Evolutionary conservation across 1,140 invertebrate species (phyloP).

Genomic region (Camponotus pennsylvanicus): DNA sequence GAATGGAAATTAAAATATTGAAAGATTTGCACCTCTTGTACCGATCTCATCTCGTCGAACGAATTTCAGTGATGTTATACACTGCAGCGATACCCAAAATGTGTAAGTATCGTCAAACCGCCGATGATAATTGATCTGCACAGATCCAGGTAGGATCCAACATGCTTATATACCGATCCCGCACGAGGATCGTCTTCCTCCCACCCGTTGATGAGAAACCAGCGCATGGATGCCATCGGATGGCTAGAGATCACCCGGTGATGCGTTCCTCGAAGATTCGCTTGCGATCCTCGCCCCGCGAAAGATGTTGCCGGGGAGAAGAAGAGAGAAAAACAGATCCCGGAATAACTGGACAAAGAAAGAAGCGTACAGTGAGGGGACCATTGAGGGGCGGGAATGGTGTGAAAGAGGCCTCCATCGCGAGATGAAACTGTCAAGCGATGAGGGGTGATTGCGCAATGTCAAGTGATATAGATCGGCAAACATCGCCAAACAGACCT

Average conservation of each 20-base stretch:
- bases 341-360: conserved; percentile 45
- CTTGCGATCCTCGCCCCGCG: conserved; percentile 31
- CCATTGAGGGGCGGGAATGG: conserved; percentile 9
- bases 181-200: conserved; percentile 77
- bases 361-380: neutral
- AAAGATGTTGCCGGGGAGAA: conserved; percentile 12
- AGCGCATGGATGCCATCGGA: conserved; percentile 49
- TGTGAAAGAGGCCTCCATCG: conserved; percentile 2
- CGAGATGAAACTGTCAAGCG: conserved; percentile 30
- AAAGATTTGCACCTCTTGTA: conserved; percentile 49
- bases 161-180: conserved; percentile 76
- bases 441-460: conserved; percentile 69
- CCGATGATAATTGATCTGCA: conserved; percentile 75
- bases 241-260: conserved; percentile 63
- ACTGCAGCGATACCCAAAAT: conserved; percentile 21
- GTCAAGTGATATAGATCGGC: conserved; percentile 77
- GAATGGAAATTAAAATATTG: neutral
- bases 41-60: conserved; percentile 71
- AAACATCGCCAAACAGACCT: conserved; percentile 68
- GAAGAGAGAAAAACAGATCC: conserved; percentile 13
- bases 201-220: conserved; percentile 66
- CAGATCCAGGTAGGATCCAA: conserved; percentile 68
- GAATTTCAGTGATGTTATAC: conserved; percentile 53
- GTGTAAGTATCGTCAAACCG: conserved; percentile 66
- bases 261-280: conserved; percentile 68